Conservation (phyloP, 2,888 invertebrate genomes). For the Tillus elongatus region DNA sequence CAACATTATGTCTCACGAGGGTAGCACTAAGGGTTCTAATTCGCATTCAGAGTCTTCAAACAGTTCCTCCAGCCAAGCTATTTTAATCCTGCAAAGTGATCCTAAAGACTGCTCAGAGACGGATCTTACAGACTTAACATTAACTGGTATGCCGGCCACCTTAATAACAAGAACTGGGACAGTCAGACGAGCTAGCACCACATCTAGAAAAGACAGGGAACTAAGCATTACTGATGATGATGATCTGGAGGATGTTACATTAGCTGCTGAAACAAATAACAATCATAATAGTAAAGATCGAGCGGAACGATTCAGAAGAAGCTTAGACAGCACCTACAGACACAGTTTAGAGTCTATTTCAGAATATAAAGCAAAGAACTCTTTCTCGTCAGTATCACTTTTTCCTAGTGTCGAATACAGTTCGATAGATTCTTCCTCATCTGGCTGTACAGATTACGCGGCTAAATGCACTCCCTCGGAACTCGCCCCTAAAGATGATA, state of each 20-base stretch:
- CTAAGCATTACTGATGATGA: constrained; percentile 14
- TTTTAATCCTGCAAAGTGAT: constrained; percentile 31
- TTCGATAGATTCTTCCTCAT: constrained; percentile 33
- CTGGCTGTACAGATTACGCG: constrained; percentile 35
- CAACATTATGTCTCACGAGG: constrained; percentile 21
- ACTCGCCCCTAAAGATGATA: constrained; percentile 18
- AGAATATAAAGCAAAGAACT: constrained; percentile 37
- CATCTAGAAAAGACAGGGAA: constrained; percentile 23
- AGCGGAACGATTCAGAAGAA: constrained; percentile 19
- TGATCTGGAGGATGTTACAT: constrained; percentile 12
- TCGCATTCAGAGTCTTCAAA: constrained; percentile 36
- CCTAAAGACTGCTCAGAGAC: constrained; percentile 18
- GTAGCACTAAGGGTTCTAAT: constrained; percentile 24
- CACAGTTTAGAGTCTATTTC: constrained; percentile 40
- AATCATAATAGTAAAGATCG: constrained; percentile 2
- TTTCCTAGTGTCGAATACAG: constrained; percentile 27
- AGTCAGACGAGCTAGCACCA: constrained; percentile 31
- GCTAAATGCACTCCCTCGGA: constrained; percentile 27
- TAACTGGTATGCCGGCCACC: constrained; percentile 32
- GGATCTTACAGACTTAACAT: constrained; percentile 26
- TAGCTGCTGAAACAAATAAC: constrained; percentile 10
- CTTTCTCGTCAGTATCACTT: constrained; percentile 30
- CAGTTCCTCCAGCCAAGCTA: constrained; percentile 30
- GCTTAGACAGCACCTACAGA: constrained; percentile 31
- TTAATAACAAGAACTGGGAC: constrained; percentile 34